phyloP scores from a whole-genome alignment of 2,113 vertebrate genomes.

The Nerophis ophidion region DNA sequence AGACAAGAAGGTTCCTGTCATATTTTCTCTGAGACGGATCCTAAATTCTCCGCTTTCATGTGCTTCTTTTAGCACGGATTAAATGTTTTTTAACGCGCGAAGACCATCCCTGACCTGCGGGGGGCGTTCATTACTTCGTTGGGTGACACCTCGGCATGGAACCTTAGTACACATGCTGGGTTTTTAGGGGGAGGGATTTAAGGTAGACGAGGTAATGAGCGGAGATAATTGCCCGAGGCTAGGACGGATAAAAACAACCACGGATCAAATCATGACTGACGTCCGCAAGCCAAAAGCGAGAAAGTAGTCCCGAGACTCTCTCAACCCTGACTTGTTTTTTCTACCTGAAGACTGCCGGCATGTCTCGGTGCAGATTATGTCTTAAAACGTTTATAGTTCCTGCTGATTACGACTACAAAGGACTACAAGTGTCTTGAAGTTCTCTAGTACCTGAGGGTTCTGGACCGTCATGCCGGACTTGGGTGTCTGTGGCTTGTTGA shows the following conservation, averaged over 20 bases:
- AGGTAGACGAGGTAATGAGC: conserved; percentile 5
- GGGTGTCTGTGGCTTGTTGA: no score
- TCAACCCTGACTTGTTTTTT: neutral
- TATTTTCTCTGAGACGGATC: neutral
- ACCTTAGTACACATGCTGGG: neutral
- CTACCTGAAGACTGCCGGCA: no score
- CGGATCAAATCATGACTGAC: neutral
- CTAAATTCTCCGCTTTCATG: neutral
- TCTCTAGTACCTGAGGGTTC: neutral
- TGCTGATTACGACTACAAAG: neutral
- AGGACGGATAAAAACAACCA: conserved; percentile 2
- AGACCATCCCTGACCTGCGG: neutral
- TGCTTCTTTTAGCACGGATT: neutral
- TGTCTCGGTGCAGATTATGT: neutral
- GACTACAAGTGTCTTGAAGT: neutral
- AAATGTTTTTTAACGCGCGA: neutral
- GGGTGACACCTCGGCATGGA: neutral
- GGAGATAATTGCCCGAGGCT: conserved; percentile 6
- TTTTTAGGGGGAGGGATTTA: conserved; percentile 1
- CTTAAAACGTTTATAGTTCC: neutral
- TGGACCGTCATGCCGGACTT: neutral
- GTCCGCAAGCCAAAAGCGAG: neutral
- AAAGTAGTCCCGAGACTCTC: neutral
- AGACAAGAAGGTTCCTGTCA: conserved; percentile 9
- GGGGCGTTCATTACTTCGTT: neutral